Evolutionary conservation across 2,888 invertebrate species (phyloP), one percentile per base, ranked within the genome.

Genomic region (Teleogryllus oceanicus): DNA sequence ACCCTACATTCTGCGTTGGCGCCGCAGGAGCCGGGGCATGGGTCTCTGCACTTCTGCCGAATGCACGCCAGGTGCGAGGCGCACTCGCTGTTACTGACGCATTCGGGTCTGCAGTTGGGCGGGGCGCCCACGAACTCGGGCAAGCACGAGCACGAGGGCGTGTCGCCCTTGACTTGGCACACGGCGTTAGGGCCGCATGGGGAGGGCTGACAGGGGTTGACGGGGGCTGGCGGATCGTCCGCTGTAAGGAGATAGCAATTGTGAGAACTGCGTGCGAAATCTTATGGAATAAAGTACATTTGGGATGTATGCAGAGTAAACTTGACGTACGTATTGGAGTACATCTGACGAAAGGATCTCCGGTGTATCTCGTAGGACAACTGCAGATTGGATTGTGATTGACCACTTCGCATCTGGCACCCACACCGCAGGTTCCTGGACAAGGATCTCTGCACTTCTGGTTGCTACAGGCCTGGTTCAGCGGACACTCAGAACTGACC

Each of bases 61-160:
- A 88, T 85, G 80, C 88, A 88, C 3, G 87, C 86, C 80, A 86
- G 84, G 76, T 86, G 85, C 76, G 85, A 86, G 2, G 87, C 84
- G 82, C 88, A 89, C 83, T 88, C 88, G n/a, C 85, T 85, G 82
- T 88, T 88, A 80, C 85, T 86, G 74, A 86, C 83, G 81, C 88
- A 88, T 81, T 88, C 87, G n/a, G 87, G 87, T 84, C 87, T 85
- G 83, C 89, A 90, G 82, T 85, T 76, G 76, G 76, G 94, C 50
- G 95, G 94, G n/a, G 90, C 88, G 80, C 95, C 95, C 81, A 92
- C 88, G 85, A 90, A 94, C 80, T 90, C 90, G 80, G 90, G 88
- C 83, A 91, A 85, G 85, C 94, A 94, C 78, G 91, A 90, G 85
- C 94, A 94, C 82, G 78, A 85, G 2, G 90, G 89, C 16, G 86